Percentiles rank a stretch among this genome's conserved stretches.
Evolutionary conservation across 2,797 vertebrate species (phyloP).

Genomic region (Falco novaeseelandiae): DNA sequence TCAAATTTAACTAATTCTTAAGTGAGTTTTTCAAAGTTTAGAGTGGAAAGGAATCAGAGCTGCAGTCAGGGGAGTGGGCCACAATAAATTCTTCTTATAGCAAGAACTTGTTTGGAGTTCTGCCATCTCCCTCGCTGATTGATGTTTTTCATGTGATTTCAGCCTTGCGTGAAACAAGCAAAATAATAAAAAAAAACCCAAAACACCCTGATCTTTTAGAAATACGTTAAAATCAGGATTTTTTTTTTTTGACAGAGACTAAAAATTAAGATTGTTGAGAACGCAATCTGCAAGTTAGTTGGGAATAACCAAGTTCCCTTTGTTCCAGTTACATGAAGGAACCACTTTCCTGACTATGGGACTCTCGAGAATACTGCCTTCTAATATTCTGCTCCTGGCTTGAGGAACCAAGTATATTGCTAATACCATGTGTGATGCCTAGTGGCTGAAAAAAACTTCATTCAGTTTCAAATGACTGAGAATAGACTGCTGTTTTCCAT

Average conservation of each 20-base stretch:
- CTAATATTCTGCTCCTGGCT: not conserved
- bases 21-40: not conserved
- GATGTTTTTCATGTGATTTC: not conserved
- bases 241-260: not conserved
- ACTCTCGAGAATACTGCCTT: not conserved
- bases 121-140: not conserved
- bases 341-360: not conserved
- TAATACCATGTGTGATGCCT: not conserved
- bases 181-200: not conserved
- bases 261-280: not conserved
- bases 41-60: not conserved
- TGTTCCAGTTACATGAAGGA: not conserved
- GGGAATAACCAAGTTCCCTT: not conserved
- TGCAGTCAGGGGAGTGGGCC: not conserved
- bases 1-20: not conserved
- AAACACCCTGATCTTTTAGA: not conserved
- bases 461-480: not conserved
- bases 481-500: not conserved
- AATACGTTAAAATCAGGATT: accelerated
- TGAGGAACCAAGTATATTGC: not conserved
- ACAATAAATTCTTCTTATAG: not conserved
- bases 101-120: not conserved
- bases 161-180: not conserved
- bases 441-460: not conserved
- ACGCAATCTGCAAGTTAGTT: not conserved